These are phyloP conservation scores for Athripsodes cinereus DNA, from an alignment of 2,888 invertebrate genomes.

Conservation along the genomic window DNA sequence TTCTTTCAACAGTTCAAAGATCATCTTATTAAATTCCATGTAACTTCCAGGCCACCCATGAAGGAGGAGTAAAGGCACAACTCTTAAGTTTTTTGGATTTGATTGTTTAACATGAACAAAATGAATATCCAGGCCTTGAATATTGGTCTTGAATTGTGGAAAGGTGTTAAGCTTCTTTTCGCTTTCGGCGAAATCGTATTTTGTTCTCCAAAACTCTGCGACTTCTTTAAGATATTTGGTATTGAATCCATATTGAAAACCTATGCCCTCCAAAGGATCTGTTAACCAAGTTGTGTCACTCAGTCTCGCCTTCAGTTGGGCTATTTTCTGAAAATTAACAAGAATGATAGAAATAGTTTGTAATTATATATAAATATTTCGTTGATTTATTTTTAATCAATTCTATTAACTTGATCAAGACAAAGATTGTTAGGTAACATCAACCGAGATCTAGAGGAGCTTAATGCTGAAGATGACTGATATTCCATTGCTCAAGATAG, in stretches of 20 bases:
- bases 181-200: constrained; percentile 61
- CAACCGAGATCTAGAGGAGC: too few species aligned
- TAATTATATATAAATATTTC: too few species aligned
- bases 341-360: background rate
- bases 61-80: constrained; percentile 62
- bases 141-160: constrained; percentile 63
- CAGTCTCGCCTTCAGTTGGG: constrained; percentile 50
- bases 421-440: too few species aligned
- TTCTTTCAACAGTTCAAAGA: constrained; percentile 50
- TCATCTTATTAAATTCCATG: constrained; percentile 67
- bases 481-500: too few species aligned
- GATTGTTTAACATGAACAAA: constrained; percentile 60
- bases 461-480: too few species aligned
- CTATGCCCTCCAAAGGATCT: constrained; percentile 42
- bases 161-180: constrained; percentile 57
- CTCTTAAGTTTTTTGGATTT: constrained; percentile 37
- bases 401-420: too few species aligned
- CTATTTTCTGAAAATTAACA: constrained; percentile 43
- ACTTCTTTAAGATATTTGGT: constrained; percentile 43
- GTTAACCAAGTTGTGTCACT: constrained; percentile 37
- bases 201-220: constrained; percentile 53
- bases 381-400: too few species aligned
- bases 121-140: constrained; percentile 66
- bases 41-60: constrained; percentile 83
- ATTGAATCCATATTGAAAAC: constrained; percentile 58